Percentiles rank a stretch among this genome's conserved stretches.
Evolutionary conservation across 1,140 invertebrate species (phyloP).

Genomic region (Anthonomus grandis): DNA sequence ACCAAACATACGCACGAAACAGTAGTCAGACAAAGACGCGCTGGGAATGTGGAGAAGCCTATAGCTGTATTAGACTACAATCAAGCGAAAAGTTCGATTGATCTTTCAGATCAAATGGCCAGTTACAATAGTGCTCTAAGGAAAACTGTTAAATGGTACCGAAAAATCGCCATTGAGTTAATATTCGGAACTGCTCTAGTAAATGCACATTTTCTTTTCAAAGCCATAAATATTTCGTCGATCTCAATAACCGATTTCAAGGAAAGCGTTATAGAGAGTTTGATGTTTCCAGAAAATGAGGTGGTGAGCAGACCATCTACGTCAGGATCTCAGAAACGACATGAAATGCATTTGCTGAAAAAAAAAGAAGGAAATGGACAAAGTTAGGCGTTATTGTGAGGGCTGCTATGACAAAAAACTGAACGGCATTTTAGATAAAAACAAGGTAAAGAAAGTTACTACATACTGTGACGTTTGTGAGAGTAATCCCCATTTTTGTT

Average conservation of each 20-base stretch:
- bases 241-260: conserved; percentile 12
- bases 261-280: conserved; percentile 9
- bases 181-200: conserved; percentile 12
- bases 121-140: conserved; percentile 25
- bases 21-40: conserved; percentile 10
- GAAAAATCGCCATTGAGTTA: conserved; percentile 33
- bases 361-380: conserved; percentile 14
- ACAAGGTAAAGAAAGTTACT: conserved; percentile 10
- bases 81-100: conserved; percentile 29
- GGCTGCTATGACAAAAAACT: conserved; percentile 15
- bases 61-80: conserved; percentile 34
- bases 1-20: conserved; percentile 41
- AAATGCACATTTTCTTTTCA: conserved; percentile 21
- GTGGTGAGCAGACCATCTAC: not conserved
- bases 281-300: not conserved
- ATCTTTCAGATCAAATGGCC: conserved; percentile 34
- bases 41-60: conserved; percentile 26
- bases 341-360: conserved; percentile 1
- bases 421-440: conserved; percentile 13
- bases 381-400: too few relatives aligned
- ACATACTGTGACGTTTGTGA: conserved; percentile 12
- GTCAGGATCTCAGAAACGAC: not conserved
- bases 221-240: not conserved
- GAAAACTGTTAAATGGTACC: conserved; percentile 33
- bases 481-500: conserved; percentile 8